Evolutionary conservation across 1,140 invertebrate genomes (phyloP), one percentile per base, ranked within the genome.

Genomic region (Cydia pomonella): DNA sequence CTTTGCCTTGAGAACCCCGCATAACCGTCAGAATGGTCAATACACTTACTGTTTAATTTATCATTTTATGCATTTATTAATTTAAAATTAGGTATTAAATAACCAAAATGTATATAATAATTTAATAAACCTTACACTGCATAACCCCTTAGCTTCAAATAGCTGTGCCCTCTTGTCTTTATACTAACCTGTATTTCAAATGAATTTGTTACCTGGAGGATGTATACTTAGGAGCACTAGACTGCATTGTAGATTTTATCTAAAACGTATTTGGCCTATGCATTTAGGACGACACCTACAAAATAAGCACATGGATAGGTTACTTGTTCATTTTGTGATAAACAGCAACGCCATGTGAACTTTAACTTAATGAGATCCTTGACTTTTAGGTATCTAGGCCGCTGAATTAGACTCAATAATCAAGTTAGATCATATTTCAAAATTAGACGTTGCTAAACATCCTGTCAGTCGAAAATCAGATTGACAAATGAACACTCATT

Each of bases 321-420:
- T 50, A 50, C 47, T 21, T 21, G 18, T 59, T 9, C 18, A 59
- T 47, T 16, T 47, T 16, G 44, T 47, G 44, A 33, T 33, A 47
- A 47, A 47, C 44, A 13, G 12, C 6, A 7, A 41, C 38, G 38
- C 44, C 50, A 29, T 12, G 4, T 72, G 44, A 72, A 72, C 71
- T 72, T 72, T 72, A 69, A 21, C n/a, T 38, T 69, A 69, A 69
- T 69, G 27, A 69, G 64, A 18, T 69, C 64, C 64, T 69, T 69
- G 64, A 69, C 64, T 69, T 69, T 69, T 69, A 69, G 64, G 27
- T 38, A 69, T 69, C 64, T 69, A n/a, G 29, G 63, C 27, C 29
- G 16, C 2, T n/a, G 64, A 69, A 38, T 18, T 69, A 69, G 18
- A 69, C 25, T 9, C 18, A 69, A n/a, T 33, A 69, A 69, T 69